Evolutionary conservation across 2,797 vertebrate species (phyloP), one percentile per base, ranked within the genome.

Genomic region (Pseudotriccus pelzelni): DNA sequence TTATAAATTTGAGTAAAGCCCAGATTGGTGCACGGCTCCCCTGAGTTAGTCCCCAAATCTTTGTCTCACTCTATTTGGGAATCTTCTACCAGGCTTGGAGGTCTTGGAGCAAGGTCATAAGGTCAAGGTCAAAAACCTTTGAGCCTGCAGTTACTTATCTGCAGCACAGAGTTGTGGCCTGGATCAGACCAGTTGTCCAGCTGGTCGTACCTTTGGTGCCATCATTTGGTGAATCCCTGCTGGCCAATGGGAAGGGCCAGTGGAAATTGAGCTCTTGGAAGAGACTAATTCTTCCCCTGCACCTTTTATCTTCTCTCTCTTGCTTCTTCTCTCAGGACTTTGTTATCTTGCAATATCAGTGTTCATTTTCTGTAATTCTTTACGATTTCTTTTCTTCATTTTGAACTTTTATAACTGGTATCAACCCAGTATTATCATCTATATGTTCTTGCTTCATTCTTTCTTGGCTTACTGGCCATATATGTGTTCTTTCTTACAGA

Each of bases 391-490:
- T 70, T 59, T 47, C n/a, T 80, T 84, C 3, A 11, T 55, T 75
- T 64, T 50, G n/a, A 62, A 44, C 17, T 84, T 49, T 21, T 37
- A 23, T 25, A 59, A 8, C 11, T 44, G 15, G 2, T 72, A 13
- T 66, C 16, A 80, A 50, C 44, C 18, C 16, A 19, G 50, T 8
- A 50, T 39, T 24, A 49, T 41, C 80, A 80, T 24, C 13, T 63
- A 3, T 0, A 0, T 34, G 24, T 63, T 53, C 34, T 62, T 30
- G 8, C 18, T 80, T 80, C 3, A 3, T 49, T 69, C 52, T 74
- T 74, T 62, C 64, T 36, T 43, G 67, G 21, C 13, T 85, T 60
- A 4, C 17, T 60, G 34, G 46, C n/a, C 39, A 23, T 34, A 22
- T 0, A 0, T 21, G 4, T 43, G 11, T 12, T 59, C 23, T 25